Base-by-base conservation (phyloP, 2,113 vertebrate species). In the Probosciger aterrimus region DNA sequence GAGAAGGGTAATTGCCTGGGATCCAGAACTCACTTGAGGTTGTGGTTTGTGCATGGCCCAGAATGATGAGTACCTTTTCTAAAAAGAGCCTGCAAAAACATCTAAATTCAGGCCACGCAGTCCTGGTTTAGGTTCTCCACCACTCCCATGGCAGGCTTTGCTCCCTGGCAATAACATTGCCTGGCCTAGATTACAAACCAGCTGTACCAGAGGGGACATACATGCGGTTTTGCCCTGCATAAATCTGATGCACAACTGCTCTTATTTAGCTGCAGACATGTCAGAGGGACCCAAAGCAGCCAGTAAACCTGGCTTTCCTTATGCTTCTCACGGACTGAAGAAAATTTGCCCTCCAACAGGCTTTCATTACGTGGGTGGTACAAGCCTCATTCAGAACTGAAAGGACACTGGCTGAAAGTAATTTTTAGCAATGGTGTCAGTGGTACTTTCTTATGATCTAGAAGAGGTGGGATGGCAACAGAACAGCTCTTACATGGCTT, bases 81-180 rank as follows among this genome's bases (percentile, higher is more conserved):
- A 94, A 96, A 96, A 96, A 52, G 28, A 84, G 90, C 30, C 55
- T 84, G 76, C 74, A 94, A 92, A 92, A 97, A 94, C 92, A 97
- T 57, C 82, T 75, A 86, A 84, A 96, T 95, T 93, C 73, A 65
- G 95, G 88, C 47, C 86, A 86, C 1, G 0, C 9, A 84, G 90
- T 64, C 80, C 92, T 81, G 39, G 76, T 93, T 94, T 80, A 91
- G 57, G 57, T 73, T 88, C 62, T 86, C 49, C 33, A 59, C 35
- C 28, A 31, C 76, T 73, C 83, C 83, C n/a, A 76, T 0, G 0
- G 62, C 25, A 4, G 55, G 57, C 63, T 86, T 84, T 90, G 69
- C 25, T 75, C 77, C 37, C 69, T 11, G 4, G 7, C 64, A 47
- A 68, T 81, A 78, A 77, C 33, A 25, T 2, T 20, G 35, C 30